Base-by-base conservation (phyloP, 2,113 vertebrate species). In the Spermophilus dauricus region DNA sequence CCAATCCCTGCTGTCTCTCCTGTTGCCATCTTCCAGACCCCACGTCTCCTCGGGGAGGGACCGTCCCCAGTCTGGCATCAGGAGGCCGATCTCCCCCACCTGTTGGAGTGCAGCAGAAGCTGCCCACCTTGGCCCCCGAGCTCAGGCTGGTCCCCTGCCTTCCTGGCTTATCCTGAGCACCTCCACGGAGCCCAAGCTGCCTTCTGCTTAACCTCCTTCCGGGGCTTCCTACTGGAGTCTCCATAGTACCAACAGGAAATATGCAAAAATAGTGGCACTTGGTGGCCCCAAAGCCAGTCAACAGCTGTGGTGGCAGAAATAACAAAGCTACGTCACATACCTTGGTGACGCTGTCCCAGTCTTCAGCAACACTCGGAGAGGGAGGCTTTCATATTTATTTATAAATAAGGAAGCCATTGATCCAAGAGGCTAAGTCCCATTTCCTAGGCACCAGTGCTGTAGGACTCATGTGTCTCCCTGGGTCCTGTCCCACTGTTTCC, bases 61-160 rank as follows among this genome's bases (percentile, higher is more conserved):
- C 2, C 1, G 34, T 32, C 28, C 0, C 1, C 1, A 8, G 26
- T 34, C 30, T 34, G 77, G 70, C 22, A 1, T 13, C 3, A 2
- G 26, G 76, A 76, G 70, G n/a, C 45, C 63, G 6, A 1, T 1
- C 18, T 13, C 61, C 26, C 42, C n/a, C 2, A 0, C 53, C 80
- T 6, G 51, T 4, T 5, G 14, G 42, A 22, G 0, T 18, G 18
- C 18, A 7, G 18, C 7, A 16, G 56, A 22, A 58, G 56, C 56
- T 8, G 20, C 18, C 20, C 56, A 58, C 56, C 6, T 58, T 58
- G 56, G 18, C 56, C 18, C 56, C 51, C 14, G 14, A 1, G 2
- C 5, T 48, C 58, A 9, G 1, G 14, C 26, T 22, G 13, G 51
- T 17, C 51, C 51, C 51, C 51, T 17, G 16, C 51, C 51, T 53